These are phyloP conservation scores for Petrocephalus microphthalmus DNA, from an alignment of 2,113 vertebrate species.

Conservation along the genomic window DNA sequence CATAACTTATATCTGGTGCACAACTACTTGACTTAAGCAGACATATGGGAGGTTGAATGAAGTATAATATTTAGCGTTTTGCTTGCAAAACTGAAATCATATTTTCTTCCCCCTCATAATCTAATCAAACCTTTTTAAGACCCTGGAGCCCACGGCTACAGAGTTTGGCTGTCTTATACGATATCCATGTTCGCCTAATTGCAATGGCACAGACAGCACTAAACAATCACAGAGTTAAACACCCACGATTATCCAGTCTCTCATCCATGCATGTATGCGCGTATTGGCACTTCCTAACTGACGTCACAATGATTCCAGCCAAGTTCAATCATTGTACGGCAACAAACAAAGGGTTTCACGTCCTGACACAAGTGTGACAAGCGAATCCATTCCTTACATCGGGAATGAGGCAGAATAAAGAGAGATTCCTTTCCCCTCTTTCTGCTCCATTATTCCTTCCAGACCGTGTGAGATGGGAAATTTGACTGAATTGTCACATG, in stretches of 20 bases:
- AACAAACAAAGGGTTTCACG: constrained; percentile 4
- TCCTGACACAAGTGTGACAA: background rate
- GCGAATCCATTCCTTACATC: background rate
- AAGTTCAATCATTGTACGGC: background rate
- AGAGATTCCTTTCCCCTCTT: background rate
- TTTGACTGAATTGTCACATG: background rate
- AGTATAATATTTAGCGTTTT: background rate
- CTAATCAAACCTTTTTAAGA: background rate
- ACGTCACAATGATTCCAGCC: background rate
- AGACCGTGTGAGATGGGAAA: background rate
- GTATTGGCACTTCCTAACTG: background rate
- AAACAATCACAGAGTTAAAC: background rate
- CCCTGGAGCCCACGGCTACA: background rate
- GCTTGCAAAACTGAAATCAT: background rate
- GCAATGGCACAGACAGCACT: background rate
- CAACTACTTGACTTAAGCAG: background rate
- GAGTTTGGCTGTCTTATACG: background rate
- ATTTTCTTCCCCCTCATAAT: background rate
- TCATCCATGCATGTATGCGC: background rate
- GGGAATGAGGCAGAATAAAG: background rate
- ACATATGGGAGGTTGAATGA: background rate
- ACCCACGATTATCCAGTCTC: background rate
- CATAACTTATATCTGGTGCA: background rate
- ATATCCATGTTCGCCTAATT: background rate
- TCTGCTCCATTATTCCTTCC: background rate